These are phyloP conservation scores for Zoanthus sansibaricus DNA, from an alignment of 92 coral and sea anemone genomes.

Conservation along the genomic window DNA sequence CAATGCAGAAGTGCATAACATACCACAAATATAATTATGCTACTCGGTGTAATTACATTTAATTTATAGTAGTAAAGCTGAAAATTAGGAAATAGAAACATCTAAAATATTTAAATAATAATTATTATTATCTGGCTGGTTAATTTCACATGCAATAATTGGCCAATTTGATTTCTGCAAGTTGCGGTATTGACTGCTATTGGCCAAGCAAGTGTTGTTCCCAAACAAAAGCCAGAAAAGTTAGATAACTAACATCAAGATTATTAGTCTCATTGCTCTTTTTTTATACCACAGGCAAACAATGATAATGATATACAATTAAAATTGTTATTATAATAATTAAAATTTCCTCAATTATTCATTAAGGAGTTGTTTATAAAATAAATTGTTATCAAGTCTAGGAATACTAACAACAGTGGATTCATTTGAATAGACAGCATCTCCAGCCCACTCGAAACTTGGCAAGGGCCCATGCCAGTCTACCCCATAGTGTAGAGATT, in stretches of 20 bases:
- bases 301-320: conserved; percentile 25
- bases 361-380: conserved; percentile 26
- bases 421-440: conserved; percentile 23
- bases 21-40: conserved; percentile 17
- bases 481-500: conserved; percentile 46
- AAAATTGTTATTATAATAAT: conserved; percentile 11
- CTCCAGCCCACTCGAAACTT: conserved; percentile 53
- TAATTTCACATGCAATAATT: conserved; percentile 14
- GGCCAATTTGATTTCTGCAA: conserved; percentile 33
- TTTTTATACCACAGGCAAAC: conserved; percentile 22
- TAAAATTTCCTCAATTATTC: conserved; percentile 6
- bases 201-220: conserved; percentile 33
- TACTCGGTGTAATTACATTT: conserved; percentile 22
- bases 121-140: conserved; percentile 18
- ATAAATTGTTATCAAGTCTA: conserved; percentile 27
- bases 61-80: conserved; percentile 21
- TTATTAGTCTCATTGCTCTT: conserved; percentile 26
- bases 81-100: conserved; percentile 27
- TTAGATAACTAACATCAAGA: conserved; percentile 27
- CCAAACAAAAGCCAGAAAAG: conserved; percentile 36
- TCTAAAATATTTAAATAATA: conserved; percentile 19
- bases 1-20: neutral
- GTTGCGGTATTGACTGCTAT: conserved; percentile 31
- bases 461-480: conserved; percentile 58
- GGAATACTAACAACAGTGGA: conserved; percentile 34